Percentiles rank a stretch among this genome's conserved stretches.
Evolutionary conservation across 2,113 vertebrate species (phyloP).

Genomic region (Podilymbus podiceps): DNA sequence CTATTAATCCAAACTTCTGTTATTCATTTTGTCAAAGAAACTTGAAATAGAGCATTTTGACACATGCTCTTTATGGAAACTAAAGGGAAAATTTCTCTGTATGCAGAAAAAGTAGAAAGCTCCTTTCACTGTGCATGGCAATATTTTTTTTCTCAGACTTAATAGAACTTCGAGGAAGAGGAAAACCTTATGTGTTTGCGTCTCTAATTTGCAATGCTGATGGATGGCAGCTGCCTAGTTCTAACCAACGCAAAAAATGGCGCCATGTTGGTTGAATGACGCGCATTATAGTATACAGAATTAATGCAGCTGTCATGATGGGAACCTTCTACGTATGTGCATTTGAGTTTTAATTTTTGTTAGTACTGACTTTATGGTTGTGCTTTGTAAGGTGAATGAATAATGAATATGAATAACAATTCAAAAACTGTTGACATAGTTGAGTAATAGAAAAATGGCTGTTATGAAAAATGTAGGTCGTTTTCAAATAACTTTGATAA

Average conservation of each 20-base stretch:
- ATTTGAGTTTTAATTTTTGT: not conserved
- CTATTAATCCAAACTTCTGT: not conserved
- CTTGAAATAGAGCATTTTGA: not conserved
- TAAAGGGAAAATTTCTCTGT: not conserved
- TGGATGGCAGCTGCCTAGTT: not conserved
- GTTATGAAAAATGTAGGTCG: not conserved
- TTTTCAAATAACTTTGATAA: not conserved
- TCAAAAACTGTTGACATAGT: not conserved
- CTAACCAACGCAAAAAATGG: not conserved
- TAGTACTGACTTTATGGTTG: not conserved
- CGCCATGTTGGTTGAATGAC: rapidly evolving
- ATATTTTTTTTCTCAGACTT: not conserved
- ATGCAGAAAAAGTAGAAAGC: not conserved
- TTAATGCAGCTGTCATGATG: not conserved
- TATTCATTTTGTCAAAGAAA: not conserved
- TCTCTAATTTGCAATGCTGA: not conserved
- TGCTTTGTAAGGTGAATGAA: not conserved
- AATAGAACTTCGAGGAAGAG: not conserved
- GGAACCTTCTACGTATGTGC: not conserved
- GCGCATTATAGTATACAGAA: not conserved
- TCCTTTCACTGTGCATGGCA: not conserved
- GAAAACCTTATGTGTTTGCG: not conserved
- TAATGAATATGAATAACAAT: not conserved
- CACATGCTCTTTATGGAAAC: not conserved
- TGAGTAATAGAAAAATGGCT: not conserved